Evolutionary conservation across 2,113 vertebrate species (phyloP).

Genomic region (Arizona elegans): DNA sequence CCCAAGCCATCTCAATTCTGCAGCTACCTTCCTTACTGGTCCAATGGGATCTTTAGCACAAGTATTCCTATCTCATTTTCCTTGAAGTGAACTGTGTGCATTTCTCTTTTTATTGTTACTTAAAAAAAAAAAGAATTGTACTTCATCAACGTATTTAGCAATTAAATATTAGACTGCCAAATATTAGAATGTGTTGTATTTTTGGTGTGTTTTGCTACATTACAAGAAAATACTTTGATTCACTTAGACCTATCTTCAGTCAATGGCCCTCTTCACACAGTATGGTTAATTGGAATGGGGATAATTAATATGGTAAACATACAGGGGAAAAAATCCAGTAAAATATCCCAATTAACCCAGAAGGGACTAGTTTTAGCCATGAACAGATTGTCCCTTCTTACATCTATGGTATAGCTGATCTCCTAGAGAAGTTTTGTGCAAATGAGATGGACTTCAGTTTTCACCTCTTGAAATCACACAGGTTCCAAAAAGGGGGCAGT

Average conservation of each 20-base stretch:
- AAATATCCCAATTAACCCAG: neutral
- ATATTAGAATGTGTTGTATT: too few relatives aligned
- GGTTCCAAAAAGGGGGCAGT: too few relatives aligned
- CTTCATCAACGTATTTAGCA: neutral
- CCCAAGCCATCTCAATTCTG: neutral
- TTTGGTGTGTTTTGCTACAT: neutral
- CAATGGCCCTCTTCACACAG: neutral
- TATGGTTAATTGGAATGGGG: neutral
- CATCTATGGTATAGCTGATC: neutral
- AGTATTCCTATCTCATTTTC: neutral
- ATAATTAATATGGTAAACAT: neutral
- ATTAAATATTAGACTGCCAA: neutral
- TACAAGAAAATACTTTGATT: neutral
- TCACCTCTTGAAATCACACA: too few relatives aligned
- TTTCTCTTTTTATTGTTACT: neutral
- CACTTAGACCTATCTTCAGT: neutral
- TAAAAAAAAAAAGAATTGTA: neutral
- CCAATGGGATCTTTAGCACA: neutral
- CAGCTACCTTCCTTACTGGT: neutral
- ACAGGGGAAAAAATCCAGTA: neutral
- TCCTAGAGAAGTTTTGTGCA: neutral
- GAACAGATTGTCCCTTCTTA: neutral
- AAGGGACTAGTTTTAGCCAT: neutral
- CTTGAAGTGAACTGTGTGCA: neutral
- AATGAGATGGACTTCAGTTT: neutral